A percentile compares a stretch with the other conserved stretches of the same genome.
These are phyloP conservation scores for Drosophila repleta DNA, from an alignment of 1,140 invertebrate genomes.

Conservation along the genomic window DNA sequence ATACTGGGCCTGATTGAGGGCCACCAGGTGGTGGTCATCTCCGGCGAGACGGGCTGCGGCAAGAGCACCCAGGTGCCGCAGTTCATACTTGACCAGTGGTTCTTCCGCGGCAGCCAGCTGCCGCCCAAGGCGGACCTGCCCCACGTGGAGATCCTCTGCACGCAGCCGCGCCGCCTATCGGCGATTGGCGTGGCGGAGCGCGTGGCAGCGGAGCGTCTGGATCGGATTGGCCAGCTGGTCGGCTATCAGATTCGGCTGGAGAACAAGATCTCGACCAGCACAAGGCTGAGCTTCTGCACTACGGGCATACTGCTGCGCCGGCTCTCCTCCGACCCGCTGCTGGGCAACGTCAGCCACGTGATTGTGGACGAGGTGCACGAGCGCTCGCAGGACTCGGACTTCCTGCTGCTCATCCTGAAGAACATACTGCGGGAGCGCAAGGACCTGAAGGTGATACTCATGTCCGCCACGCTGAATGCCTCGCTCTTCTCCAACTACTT, in stretches of 20 bases:
- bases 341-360: conserved; percentile 90
- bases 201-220: conserved; percentile 93
- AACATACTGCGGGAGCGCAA: conserved; percentile 88
- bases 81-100: conserved; percentile 93
- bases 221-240: conserved; percentile 91
- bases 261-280: conserved; percentile 90
- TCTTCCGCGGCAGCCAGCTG: conserved; percentile 56
- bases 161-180: conserved; percentile 95
- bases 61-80: conserved; percentile 97
- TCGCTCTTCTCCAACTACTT: conserved; percentile 92
- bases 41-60: conserved; percentile 94
- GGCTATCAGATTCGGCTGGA: conserved; percentile 94
- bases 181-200: conserved; percentile 96
- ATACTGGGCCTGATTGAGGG: conserved; percentile 87
- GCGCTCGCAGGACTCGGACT: conserved; percentile 94
- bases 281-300: conserved; percentile 94
- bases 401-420: conserved; percentile 91
- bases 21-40: conserved; percentile 90
- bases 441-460: conserved; percentile 92
- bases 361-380: conserved; percentile 97
- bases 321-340: conserved; percentile 89
- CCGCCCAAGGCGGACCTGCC: conserved; percentile 46
- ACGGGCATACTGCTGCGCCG: conserved; percentile 94
- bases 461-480: conserved; percentile 94
- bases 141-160: conserved; percentile 90